Evolutionary conservation across 2,113 vertebrate genomes (phyloP).

Genomic region (Carettochelys insculpta): DNA sequence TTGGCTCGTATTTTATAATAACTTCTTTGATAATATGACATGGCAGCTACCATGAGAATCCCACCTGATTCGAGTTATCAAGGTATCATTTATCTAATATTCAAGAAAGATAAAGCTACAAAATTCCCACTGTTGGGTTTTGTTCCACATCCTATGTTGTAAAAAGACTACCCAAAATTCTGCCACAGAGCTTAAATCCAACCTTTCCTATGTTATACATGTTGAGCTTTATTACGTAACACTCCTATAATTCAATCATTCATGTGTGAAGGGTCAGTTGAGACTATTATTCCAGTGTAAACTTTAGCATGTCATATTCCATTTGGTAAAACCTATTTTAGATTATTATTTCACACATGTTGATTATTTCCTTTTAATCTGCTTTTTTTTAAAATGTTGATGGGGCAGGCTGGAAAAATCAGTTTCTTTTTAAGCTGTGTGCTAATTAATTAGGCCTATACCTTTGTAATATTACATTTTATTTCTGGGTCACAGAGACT

Average conservation of each 20-base stretch:
- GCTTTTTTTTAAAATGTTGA: background rate
- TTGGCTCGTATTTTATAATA: slow-evolving; percentile 40
- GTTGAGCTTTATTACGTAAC: background rate
- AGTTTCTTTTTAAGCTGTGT: background rate
- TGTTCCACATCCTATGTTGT: slow-evolving; percentile 57
- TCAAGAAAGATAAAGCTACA: slow-evolving; percentile 54
- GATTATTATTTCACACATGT: background rate
- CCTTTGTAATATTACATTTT: rapidly evolving
- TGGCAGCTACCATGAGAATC: slow-evolving; percentile 15
- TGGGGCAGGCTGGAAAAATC: background rate
- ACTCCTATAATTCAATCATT: background rate
- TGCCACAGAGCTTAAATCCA: slow-evolving; percentile 67
- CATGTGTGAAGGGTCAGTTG: background rate
- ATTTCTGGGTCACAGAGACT: rapidly evolving
- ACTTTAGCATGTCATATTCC: background rate
- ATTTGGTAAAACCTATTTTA: background rate
- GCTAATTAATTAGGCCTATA: background rate
- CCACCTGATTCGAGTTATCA: slow-evolving; percentile 10
- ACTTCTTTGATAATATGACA: slow-evolving; percentile 52
- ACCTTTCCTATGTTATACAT: slow-evolving; percentile 24
- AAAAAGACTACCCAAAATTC: slow-evolving; percentile 23
- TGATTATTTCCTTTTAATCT: background rate
- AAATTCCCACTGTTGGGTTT: slow-evolving; percentile 55
- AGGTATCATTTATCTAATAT: slow-evolving; percentile 41
- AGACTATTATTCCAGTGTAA: background rate